These are phyloP conservation scores for Anhinga rufa DNA, from an alignment of 2,113 vertebrate genomes.

Conservation along the genomic window DNA sequence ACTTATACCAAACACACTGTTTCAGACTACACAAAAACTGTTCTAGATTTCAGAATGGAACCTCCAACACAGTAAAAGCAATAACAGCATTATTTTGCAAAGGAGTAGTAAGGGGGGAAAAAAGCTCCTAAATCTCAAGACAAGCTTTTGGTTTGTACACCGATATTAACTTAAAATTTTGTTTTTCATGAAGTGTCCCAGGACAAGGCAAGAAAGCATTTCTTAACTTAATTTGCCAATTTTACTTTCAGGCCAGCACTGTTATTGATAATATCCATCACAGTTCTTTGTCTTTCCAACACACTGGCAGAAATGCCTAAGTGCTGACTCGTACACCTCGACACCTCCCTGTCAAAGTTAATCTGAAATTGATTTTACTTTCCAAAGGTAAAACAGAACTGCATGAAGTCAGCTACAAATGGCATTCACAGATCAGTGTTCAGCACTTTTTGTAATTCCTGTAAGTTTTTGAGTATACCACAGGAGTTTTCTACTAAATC, in stretches of 20 bases:
- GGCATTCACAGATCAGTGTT: background rate
- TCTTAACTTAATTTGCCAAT: background rate
- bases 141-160: background rate
- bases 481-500: background rate
- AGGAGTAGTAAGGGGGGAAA: fast-evolving
- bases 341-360: constrained; percentile 1
- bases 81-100: background rate
- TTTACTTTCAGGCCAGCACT: background rate
- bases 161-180: background rate
- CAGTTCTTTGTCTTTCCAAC: constrained; percentile 5
- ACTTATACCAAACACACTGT: background rate
- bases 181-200: background rate
- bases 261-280: constrained; percentile 21
- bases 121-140: background rate
- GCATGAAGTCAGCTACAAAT: background rate
- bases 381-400: constrained; percentile 1
- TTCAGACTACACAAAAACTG: background rate
- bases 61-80: background rate
- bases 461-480: background rate
- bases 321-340: background rate
- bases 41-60: background rate
- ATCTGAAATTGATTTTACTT: constrained; percentile 45
- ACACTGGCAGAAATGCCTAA: background rate
- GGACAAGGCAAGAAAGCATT: background rate
- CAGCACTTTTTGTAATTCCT: background rate